Base-by-base conservation (phyloP, 2,888 invertebrate species). In the Amphipoea oculea region DNA sequence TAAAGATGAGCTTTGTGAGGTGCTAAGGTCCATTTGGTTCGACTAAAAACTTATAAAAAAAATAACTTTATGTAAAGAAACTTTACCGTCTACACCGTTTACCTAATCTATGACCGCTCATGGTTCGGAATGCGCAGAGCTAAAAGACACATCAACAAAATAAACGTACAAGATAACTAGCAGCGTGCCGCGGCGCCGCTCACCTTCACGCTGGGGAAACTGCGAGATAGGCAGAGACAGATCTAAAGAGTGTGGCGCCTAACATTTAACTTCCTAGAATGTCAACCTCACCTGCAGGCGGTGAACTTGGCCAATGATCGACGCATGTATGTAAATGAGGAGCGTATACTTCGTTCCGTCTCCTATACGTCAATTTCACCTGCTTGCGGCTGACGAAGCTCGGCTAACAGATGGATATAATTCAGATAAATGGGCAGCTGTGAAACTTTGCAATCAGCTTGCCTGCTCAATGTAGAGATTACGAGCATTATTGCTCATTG, bases 81-180 rank as follows among this genome's bases (percentile, higher is more conserved):
- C 11, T 14, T 48, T 17, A 20, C 51, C 45, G 42, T 84, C 88
- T 86, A 48, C 63, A 66, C 9, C 40, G 70, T 67, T 23, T 23
- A 54, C 48, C 54, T 89, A 89, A 54, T 95, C 94, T 94, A 85
- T 94, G 94, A 14, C 87, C 80, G 89, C 88, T 90, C 91, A 91
- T 91, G 92, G 92, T 90, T 91, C 92, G 96, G 95, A 95, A 96
- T 96, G 95, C 93, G 93, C 92, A 89, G 92, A 92, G 93, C 93
- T 93, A 95, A 95, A 94, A 94, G 94, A 94, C 95, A 95, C 95
- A 95, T 94, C 94, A 94, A 95, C 94, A 94, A 94, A 95, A 95
- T 96, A 96, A 96, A 95, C 95, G 88, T 94, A 94, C 93, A 91
- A 91, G 94, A 94, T 93, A 94, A 91, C 92, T 90, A 88, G 90